Evolutionary conservation across 2,113 vertebrate species (phyloP).

Genomic region (Eublepharis macularius): DNA sequence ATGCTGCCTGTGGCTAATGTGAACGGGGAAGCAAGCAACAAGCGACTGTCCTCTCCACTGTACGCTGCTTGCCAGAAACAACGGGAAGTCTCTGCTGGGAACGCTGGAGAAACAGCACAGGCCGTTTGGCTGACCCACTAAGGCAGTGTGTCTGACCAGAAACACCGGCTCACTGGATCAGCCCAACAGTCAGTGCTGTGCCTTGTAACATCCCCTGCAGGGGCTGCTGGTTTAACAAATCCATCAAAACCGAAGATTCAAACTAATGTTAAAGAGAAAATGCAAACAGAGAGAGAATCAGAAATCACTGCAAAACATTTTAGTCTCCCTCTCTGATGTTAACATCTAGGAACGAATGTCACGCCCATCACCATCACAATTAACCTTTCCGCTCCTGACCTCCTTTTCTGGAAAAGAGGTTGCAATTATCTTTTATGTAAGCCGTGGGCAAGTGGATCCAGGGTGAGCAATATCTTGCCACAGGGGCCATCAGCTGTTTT

Average conservation of each 20-base stretch:
- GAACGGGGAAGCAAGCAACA: too few relatives aligned
- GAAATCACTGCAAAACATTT: neutral
- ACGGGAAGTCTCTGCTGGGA: too few relatives aligned
- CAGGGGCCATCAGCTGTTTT: too few relatives aligned
- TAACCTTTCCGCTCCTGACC: neutral
- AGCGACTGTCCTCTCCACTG: too few relatives aligned
- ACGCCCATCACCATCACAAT: conserved; percentile 1
- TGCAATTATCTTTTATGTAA: neutral
- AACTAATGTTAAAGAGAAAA: neutral
- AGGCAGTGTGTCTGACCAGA: too few relatives aligned
- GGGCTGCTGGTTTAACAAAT: neutral
- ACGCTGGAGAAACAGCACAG: too few relatives aligned
- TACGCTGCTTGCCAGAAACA: too few relatives aligned
- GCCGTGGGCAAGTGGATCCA: neutral
- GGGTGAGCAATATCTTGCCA: neutral
- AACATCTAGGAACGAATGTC: neutral
- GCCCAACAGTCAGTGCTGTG: too few relatives aligned
- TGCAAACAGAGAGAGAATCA: neutral
- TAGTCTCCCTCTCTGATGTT: neutral
- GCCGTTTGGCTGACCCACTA: too few relatives aligned
- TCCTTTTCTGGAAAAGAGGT: neutral
- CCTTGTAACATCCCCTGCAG: too few relatives aligned
- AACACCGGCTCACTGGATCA: too few relatives aligned
- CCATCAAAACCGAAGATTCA: neutral
- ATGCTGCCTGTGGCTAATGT: too few relatives aligned